Base-by-base conservation (phyloP, 2,797 vertebrate genomes). In the Paramormyrops hopkinsi region DNA sequence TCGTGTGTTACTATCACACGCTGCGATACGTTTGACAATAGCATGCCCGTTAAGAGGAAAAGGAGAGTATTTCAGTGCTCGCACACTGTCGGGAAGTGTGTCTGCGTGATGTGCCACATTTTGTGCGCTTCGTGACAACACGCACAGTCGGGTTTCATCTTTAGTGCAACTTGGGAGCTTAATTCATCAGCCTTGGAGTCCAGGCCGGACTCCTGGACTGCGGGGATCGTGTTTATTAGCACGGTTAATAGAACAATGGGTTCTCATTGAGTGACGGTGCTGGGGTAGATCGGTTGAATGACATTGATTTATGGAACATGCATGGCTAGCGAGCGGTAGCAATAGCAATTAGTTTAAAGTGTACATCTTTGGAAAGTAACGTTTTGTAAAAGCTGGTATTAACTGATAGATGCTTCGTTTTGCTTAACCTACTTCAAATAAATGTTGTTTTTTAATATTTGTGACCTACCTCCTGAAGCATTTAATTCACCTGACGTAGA, bases 191-290 rank as follows among this genome's bases (percentile, higher is more conserved):
- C 22, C n/a, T 19, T 19, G 56, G 41, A 54, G 44, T 46, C 82
- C 44, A 19, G 48, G 54, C 37, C 44, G 54, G 44, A 19, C 25
- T 29, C 6, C 11, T 9, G n/a, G 88, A 25, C 33, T 41, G 41
- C 53, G 37, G 88, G 88, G 73, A 83, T 62, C 41, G 56, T 41
- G 53, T 29, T 82, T 84, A 82, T 83, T 88, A 62, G 73, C 76
- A 86, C 46, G 79, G 82, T 33, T 89, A 33, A 12, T 84, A 79
- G 88, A 89, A 89, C 88, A 65, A 89, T 86, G 79, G 82, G 33
- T 41, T 62, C 53, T 46, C 88, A 59, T 62, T 73, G 46, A 85
- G 82, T 85, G 44, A 51, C 25, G 46, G 48, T 85, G 82, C 79
- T 37, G 4, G 44, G 37, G 41, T 83, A 48, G 79, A 46, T 83